Percentiles rank a stretch among this genome's conserved stretches.
Evolutionary conservation across 2,797 vertebrate genomes (phyloP).

Genomic region (Myiotriccus ornatus): DNA sequence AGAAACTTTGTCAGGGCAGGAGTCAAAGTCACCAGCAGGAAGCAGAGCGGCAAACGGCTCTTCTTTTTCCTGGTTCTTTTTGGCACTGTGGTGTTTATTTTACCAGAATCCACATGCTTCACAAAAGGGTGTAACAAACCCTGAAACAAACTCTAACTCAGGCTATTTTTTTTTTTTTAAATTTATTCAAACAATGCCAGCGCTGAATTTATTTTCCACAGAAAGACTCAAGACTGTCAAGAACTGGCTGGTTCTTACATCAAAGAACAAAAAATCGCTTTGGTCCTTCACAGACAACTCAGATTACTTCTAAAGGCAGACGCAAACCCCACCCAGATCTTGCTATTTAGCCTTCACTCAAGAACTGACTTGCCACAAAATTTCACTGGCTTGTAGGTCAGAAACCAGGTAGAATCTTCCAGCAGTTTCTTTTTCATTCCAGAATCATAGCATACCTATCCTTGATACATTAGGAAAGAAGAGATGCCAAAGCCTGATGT

Average conservation of each 20-base stretch:
- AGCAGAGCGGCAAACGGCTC: background rate
- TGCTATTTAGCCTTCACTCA: background rate
- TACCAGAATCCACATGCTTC: background rate
- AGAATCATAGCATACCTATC: background rate
- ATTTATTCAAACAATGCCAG: background rate
- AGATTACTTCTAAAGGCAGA: background rate
- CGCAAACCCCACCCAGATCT: background rate
- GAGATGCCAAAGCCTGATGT: background rate
- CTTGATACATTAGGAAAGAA: background rate
- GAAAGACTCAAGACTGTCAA: background rate
- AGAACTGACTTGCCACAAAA: slow-evolving; percentile 19
- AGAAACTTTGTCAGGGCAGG: background rate
- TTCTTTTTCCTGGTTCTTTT: background rate
- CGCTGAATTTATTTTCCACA: background rate
- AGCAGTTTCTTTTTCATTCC: background rate
- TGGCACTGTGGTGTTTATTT: background rate
- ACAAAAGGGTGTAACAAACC: background rate
- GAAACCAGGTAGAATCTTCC: background rate
- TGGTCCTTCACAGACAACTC: background rate
- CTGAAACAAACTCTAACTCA: background rate
- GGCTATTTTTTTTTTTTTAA: background rate
- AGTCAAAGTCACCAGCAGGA: background rate
- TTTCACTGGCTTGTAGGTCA: background rate
- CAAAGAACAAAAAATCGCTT: background rate
- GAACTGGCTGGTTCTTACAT: background rate